Conservation (phyloP, 2,888 invertebrate genomes). For the Andrena bucephala region DNA sequence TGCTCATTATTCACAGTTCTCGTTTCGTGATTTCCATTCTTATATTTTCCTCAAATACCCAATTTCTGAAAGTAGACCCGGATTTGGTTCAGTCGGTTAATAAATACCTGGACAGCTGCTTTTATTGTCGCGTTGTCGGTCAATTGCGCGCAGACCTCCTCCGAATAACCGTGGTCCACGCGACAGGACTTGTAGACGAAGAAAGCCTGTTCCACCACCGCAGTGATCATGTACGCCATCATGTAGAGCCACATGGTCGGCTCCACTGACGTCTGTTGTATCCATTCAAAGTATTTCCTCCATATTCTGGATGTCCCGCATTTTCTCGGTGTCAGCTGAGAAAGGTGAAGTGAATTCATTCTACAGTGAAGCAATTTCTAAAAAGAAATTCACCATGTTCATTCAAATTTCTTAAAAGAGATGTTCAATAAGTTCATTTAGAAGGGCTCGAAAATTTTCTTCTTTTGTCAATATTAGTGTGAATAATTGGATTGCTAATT, state of each 20-base stretch:
- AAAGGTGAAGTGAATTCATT: neutral
- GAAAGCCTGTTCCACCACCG: slow-evolving; percentile 92
- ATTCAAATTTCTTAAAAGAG: neutral
- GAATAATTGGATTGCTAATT: no score
- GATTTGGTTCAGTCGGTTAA: neutral
- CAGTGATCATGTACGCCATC: slow-evolving; percentile 94
- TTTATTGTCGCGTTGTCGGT: slow-evolving; percentile 87
- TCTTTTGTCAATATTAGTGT: neutral
- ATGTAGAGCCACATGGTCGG: slow-evolving; percentile 95
- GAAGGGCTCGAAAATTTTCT: no score
- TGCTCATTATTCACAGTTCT: neutral
- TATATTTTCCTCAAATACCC: neutral
- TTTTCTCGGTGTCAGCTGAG: neutral
- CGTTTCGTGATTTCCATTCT: neutral
- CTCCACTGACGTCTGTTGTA: slow-evolving; percentile 90
- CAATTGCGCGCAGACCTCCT: slow-evolving; percentile 89
- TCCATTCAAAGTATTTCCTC: slow-evolving; percentile 72
- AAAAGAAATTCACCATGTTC: neutral
- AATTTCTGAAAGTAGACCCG: no score
- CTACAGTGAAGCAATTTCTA: neutral
- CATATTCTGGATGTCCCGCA: neutral
- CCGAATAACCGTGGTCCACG: slow-evolving; percentile 90
- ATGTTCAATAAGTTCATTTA: neutral
- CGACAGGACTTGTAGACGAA: slow-evolving; percentile 92
- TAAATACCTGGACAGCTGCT: slow-evolving; percentile 89